Conservation (phyloP, 2,797 vertebrate genomes). For the Enteromius unitaeniatus region DNA sequence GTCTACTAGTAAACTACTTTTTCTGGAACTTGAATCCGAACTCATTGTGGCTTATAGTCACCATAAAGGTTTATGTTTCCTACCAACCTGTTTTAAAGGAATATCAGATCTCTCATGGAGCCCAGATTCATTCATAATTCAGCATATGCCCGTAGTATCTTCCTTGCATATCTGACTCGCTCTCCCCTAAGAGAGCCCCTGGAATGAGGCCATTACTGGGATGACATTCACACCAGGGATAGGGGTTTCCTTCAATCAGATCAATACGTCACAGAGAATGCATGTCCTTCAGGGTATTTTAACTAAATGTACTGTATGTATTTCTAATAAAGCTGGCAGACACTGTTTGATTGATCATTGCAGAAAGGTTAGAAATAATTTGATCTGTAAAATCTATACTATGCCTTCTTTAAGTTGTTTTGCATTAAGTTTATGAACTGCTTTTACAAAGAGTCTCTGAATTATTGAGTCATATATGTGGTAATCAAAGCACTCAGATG, state of each 20-base stretch:
- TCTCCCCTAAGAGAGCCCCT: conserved; percentile 2
- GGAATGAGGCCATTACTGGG: conserved; percentile 25
- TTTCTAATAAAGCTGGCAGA: not conserved
- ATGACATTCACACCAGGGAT: conserved; percentile 20
- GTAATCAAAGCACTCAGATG: not conserved
- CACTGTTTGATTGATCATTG: not conserved
- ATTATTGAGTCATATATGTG: not conserved
- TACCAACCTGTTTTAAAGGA: not conserved
- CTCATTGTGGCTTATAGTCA: not conserved
- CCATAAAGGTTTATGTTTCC: not conserved
- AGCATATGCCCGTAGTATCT: conserved; percentile 7
- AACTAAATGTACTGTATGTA: not conserved
- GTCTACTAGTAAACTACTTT: too few relatives aligned
- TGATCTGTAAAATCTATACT: not conserved
- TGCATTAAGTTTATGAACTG: too few relatives aligned
- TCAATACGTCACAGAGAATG: not conserved
- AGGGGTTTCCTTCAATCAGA: not conserved
- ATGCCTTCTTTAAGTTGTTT: too few relatives aligned
- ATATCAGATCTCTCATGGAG: conserved; percentile 19
- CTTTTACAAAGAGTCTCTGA: not conserved
- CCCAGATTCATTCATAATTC: conserved; percentile 48
- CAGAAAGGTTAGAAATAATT: not conserved
- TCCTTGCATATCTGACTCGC: not conserved
- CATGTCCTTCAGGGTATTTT: not conserved
- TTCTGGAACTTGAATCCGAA: not conserved